Evolutionary conservation across 2,888 invertebrate species (phyloP).

Genomic region (Malthinus flaveolus): DNA sequence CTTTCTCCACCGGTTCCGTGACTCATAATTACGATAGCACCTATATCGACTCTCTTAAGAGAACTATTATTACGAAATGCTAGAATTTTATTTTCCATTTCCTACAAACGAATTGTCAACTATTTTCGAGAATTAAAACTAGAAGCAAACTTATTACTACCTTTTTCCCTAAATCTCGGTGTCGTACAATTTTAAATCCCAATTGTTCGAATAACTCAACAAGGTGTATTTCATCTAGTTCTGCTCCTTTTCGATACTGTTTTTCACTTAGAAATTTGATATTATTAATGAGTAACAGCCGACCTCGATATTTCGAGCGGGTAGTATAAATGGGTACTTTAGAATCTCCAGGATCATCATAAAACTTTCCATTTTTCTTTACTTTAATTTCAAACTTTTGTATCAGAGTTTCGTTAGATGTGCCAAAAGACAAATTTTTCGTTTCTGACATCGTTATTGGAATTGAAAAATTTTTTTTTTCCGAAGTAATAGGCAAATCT

Average conservation of each 20-base stretch:
- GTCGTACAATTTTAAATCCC: slow-evolving; percentile 58
- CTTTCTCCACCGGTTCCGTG: slow-evolving; percentile 61
- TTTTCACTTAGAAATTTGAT: slow-evolving; percentile 42
- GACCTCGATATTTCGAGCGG: slow-evolving; percentile 41
- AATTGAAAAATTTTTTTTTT: too few relatives aligned
- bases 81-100: slow-evolving; percentile 53
- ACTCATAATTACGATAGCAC: slow-evolving; percentile 68
- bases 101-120: slow-evolving; percentile 25
- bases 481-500: too few relatives aligned
- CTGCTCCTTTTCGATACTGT: slow-evolving; percentile 59
- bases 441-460: too few relatives aligned
- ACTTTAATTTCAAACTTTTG: slow-evolving; percentile 13
- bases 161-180: slow-evolving; percentile 53
- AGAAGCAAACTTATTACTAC: slow-evolving; percentile 40
- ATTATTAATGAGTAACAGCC: slow-evolving; percentile 49
- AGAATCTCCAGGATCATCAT: slow-evolving; percentile 11
- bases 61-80: slow-evolving; percentile 51
- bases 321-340: slow-evolving; percentile 44
- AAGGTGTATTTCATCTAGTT: slow-evolving; percentile 62
- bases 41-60: slow-evolving; percentile 60
- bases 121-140: neutral
- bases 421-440: neutral
- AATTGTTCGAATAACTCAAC: slow-evolving; percentile 63
- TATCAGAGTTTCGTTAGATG: neutral
- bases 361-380: slow-evolving; percentile 18